Evolutionary conservation across 2,797 vertebrate genomes (phyloP).

Genomic region (Glyptemys insculpta): DNA sequence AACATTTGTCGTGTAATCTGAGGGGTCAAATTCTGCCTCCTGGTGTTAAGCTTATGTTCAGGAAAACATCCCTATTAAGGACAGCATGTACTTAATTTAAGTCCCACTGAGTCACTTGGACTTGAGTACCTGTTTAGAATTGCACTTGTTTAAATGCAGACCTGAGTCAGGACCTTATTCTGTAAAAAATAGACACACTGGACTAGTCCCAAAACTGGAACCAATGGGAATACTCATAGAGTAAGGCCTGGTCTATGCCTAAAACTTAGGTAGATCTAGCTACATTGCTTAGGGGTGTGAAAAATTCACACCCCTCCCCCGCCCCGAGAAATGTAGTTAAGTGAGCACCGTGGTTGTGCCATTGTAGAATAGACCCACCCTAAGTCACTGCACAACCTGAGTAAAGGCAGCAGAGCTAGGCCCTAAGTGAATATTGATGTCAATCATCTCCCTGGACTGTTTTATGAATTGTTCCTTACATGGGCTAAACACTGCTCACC

Average conservation of each 20-base stretch:
- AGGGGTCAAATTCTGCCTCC: neutral
- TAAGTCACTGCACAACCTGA: neutral
- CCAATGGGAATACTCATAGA: neutral
- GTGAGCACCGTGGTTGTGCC: too few relatives aligned
- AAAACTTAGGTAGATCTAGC: neutral
- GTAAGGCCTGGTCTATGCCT: neutral
- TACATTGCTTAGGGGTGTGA: neutral
- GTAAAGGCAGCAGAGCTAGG: neutral
- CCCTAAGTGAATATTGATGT: too few relatives aligned
- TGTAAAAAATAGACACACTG: rapidly evolving
- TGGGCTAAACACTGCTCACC: neutral
- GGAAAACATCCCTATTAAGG: neutral
- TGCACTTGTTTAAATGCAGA: neutral
- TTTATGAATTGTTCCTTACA: neutral
- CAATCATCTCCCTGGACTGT: neutral
- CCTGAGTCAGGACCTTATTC: neutral
- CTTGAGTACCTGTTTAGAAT: neutral
- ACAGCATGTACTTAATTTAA: neutral
- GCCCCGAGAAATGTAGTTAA: neutral
- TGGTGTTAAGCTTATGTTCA: neutral
- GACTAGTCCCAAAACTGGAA: neutral
- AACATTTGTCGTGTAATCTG: neutral
- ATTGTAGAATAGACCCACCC: neutral
- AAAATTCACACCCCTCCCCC: neutral
- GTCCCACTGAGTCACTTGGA: neutral